Evolutionary conservation across 2,113 vertebrate species (phyloP), one percentile per base, ranked within the genome.

Genomic region (Alexandromys fortis): DNA sequence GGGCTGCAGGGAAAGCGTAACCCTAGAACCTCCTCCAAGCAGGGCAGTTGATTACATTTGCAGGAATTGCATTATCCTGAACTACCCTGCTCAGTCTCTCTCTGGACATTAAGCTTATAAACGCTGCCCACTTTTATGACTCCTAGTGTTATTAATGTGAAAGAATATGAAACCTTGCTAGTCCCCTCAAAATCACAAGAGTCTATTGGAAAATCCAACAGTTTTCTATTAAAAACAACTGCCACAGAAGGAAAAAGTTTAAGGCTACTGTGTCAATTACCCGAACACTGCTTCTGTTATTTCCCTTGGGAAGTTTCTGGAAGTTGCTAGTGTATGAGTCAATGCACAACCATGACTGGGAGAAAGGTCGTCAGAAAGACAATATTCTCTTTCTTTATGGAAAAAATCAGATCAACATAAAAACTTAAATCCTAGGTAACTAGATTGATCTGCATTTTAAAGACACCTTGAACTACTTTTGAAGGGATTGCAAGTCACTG

Each of bases 381-480:
- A 35, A 68, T 96, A 47, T 85, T 93, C 58, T 3, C 96, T 95
- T 94, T 77, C 58, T 87, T 92, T 77, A 85, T 21, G 81, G 90
- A 70, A 86, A 97, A 95, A 94, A 77, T 89, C 90, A 94, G 77
- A 92, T 93, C 86, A 83, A 77, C 30, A 72, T 52, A 65, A 89
- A 96, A 95, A n/a, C 89, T 92, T 93, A 92, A 91, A 88, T 38
- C 89, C 61, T 83, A 4, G 9, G 35, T 94, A 94, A 94, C 82
- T 90, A 68, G 58, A 70, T 86, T 33, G 52, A 90, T 91, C 63
- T 83, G 89, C 96, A 95, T 86, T 96, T 96, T 93, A 86, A 93
- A 96, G 79, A 97, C 92, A 73, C 96, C 94, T 89, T 97, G 89
- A 96, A 97, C 38, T 70, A 95, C 70, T 94, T 90, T 70, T 89